Base-by-base conservation (phyloP, 2,888 invertebrate genomes). In the Horisme vitalbata region DNA sequence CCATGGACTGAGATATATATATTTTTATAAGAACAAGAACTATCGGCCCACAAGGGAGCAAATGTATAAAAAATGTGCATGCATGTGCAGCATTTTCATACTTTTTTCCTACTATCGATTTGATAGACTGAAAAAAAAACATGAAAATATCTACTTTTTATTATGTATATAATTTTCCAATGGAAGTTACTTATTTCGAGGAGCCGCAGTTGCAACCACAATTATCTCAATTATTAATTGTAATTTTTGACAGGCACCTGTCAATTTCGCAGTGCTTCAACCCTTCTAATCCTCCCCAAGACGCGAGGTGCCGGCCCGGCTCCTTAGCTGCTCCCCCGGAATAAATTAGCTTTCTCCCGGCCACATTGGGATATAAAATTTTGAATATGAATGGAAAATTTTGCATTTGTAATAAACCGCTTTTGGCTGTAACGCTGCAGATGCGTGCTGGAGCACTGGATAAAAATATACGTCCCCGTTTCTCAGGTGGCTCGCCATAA, bases 381-480 rank as follows among this genome's bases (percentile, higher is more conserved):
- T 94, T 94, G 94, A 94, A 94, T 94, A 94, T 94, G 94, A 94
- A 94, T 94, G 93, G 94, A 92, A 92, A 93, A 93, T 94, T 94
- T 94, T 94, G 94, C 94, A 94, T 94, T 91, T 91, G 92, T 94
- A 94, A 94, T 94, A 93, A 94, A 93, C 91, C 91, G 91, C 91
- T 91, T 92, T 91, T 86, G 79, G 79, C 72, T 73, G 78, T 83
- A 72, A 71, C 64, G 75, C 75, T 80, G 81, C 88, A 85, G 87
- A 86, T 87, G 86, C 77, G 85, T 76, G 78, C 78, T 72, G 68
- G 20, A 74, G 75, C 54, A 79, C 74, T 81, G 83, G 81, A 83
- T 85, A 86, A 85, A 87, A 86, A 81, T 71, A 79, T 79, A 68
- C 47, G 55, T 63, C 63, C 75, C 71, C 77, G 82, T 70, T 83